Evolutionary conservation across 2,797 vertebrate genomes (phyloP), one percentile per base, ranked within the genome.

Genomic region (Linurgus olivaceus): DNA sequence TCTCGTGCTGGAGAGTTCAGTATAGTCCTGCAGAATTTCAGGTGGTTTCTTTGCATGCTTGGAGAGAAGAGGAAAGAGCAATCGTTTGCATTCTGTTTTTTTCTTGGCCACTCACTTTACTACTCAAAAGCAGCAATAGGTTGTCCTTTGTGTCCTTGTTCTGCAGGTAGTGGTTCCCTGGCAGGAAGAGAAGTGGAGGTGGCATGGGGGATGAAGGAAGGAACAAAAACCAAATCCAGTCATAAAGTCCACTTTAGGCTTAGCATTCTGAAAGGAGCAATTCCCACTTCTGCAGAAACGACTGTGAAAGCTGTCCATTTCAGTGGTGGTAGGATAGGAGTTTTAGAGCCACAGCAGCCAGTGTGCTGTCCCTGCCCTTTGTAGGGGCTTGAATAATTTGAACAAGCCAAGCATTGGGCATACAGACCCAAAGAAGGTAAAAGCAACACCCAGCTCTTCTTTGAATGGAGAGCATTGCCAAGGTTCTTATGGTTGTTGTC

Each of bases 151-250:
- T 77, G 24, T 70, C 23, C 6, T 28, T 74, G 11, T 67, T 86
- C 51, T 78, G 19, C 35, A 51, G 19, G 7, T 11, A 25, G 35
- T 35, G 18, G 20, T 63, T 91, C 57, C 29, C 21, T 58, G 51
- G 14, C 26, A 52, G 70, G 40, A 63, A 50, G n/a, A 72, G 37
- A 33, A 38, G n/a, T 6, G 2, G 25, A 68, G 13, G 15, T 17
- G 2, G 1, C 6, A 2, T n/a, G 31, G 5, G 9, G 5, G 3
- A 3, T 20, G 14, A 51, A 19, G 14, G 20, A 11, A 18, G 5
- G 13, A 63, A 11, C 9, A 63, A 47, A 55, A 35, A 6, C 1
- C 24, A 35, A 66, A 85, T 40, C 3, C 29, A 29, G 25, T 80
- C 17, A 24, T 54, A 15, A 81, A 75, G 21, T 61, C 16, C 4